Percentiles rank a stretch among this genome's conserved stretches.
Conservation (phyloP, 2,113 vertebrate species). For the Sturnira hondurensis region DNA sequence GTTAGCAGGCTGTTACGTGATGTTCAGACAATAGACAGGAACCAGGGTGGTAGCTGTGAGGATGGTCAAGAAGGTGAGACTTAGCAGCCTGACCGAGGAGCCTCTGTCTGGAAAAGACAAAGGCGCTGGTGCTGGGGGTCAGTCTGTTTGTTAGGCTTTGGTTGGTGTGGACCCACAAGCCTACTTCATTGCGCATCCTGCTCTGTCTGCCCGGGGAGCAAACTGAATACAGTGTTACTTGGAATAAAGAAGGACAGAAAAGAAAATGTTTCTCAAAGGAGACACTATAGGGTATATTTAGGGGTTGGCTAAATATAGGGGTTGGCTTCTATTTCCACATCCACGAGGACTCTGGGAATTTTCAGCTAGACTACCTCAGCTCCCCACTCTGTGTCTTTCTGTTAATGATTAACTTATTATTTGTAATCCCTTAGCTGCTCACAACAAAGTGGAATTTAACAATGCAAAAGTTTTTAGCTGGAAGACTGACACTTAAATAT, state of each 20-base stretch:
- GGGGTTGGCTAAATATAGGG: not conserved
- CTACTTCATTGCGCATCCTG: not conserved
- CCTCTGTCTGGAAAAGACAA: not conserved
- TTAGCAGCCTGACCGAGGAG: not conserved
- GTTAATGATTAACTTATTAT: not conserved
- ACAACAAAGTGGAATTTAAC: not conserved
- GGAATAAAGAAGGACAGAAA: not conserved
- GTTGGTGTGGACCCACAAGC: not conserved
- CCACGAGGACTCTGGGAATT: constrained; percentile 1
- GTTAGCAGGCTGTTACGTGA: not conserved
- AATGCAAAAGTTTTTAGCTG: not conserved
- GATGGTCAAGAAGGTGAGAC: not conserved
- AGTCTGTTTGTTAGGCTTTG: not conserved
- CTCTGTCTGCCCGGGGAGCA: not conserved
- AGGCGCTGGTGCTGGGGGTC: not conserved
- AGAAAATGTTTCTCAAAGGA: constrained; percentile 22
- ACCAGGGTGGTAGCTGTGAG: not conserved
- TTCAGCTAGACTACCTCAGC: not conserved
- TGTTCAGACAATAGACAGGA: not conserved
- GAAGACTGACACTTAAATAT: not conserved
- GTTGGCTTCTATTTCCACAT: constrained; percentile 11
- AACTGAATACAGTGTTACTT: not conserved
- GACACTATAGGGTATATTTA: not conserved
- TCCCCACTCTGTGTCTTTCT: not conserved
- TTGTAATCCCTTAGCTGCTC: not conserved